phyloP scores from a whole-genome alignment of 2,888 invertebrate genomes.

The Pyrgus malvae region DNA sequence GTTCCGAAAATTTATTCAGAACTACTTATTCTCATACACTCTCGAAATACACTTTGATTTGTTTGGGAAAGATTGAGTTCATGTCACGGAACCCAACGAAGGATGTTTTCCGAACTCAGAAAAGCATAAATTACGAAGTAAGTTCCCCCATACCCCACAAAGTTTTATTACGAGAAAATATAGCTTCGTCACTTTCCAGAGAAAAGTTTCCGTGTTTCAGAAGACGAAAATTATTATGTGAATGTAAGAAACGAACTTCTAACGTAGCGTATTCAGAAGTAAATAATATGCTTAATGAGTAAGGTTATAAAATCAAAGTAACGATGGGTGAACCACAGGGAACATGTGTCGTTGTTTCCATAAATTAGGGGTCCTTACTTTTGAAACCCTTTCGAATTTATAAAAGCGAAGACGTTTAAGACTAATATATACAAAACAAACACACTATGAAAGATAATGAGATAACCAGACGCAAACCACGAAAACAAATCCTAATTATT shows the following conservation, averaged over 20 bases:
- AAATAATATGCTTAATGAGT: no score
- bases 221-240: conserved; percentile 10
- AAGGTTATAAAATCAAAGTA: no score
- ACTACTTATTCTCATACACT: conserved; percentile 24
- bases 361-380: no score
- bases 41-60: conserved; percentile 29
- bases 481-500: no score
- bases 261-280: no score
- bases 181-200: conserved; percentile 29
- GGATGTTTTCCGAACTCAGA: conserved; percentile 26
- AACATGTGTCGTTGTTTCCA: no score
- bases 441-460: no score
- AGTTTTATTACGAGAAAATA: conserved; percentile 53
- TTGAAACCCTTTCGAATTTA: no score
- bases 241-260: neutral
- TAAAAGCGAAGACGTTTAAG: no score
- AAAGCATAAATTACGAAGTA: conserved; percentile 57
- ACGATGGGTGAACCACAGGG: no score
- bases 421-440: no score
- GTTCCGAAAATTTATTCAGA: conserved; percentile 12
- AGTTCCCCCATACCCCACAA: conserved; percentile 41
- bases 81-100: conserved; percentile 38
- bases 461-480: no score
- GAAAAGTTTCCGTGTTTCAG: conserved; percentile 21
- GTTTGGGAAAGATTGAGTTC: conserved; percentile 33